phyloP scores from a whole-genome alignment of 2,888 invertebrate genomes.

The Troides aeacus region DNA sequence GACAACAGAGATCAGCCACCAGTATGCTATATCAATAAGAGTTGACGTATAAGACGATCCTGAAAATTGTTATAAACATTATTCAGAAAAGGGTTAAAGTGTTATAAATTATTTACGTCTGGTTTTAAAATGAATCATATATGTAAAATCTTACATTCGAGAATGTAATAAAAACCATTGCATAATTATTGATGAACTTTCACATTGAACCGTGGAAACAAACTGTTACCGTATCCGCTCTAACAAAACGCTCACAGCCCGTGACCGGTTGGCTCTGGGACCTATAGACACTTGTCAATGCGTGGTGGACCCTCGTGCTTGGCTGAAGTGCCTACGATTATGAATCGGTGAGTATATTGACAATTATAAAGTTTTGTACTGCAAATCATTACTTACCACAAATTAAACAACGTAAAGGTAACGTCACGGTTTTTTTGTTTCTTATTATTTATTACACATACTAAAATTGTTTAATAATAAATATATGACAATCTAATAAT shows the following conservation, averaged over 20 bases:
- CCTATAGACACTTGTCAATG: conserved; percentile 40
- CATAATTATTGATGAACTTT: conserved; percentile 9
- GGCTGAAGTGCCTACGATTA: conserved; percentile 35
- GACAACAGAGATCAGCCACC: too few species aligned
- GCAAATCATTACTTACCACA: too few species aligned
- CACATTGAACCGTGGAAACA: conserved; percentile 43
- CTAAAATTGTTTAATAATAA: too few species aligned
- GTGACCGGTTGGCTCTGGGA: conserved; percentile 47
- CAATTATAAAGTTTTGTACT: too few species aligned
- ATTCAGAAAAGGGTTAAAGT: too few species aligned
- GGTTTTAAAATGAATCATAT: neutral
- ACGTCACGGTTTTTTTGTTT: conserved; percentile 6
- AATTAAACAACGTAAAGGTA: too few species aligned
- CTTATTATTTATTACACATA: neutral
- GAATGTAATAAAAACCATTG: neutral
- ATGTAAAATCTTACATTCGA: neutral
- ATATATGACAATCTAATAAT: too few species aligned
- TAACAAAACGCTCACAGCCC: conserved; percentile 50
- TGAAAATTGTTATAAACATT: too few species aligned
- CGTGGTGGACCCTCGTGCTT: conserved; percentile 38
- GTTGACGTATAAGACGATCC: too few species aligned
- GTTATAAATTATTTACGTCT: too few species aligned
- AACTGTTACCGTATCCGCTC: conserved; percentile 39
- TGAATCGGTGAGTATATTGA: conserved; percentile 38
- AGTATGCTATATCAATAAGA: too few species aligned